A percentile compares a stretch with the other conserved stretches of the same genome.
These are phyloP conservation scores for Eupithecia subfuscata DNA, from an alignment of 2,888 invertebrate species.

Conservation along the genomic window DNA sequence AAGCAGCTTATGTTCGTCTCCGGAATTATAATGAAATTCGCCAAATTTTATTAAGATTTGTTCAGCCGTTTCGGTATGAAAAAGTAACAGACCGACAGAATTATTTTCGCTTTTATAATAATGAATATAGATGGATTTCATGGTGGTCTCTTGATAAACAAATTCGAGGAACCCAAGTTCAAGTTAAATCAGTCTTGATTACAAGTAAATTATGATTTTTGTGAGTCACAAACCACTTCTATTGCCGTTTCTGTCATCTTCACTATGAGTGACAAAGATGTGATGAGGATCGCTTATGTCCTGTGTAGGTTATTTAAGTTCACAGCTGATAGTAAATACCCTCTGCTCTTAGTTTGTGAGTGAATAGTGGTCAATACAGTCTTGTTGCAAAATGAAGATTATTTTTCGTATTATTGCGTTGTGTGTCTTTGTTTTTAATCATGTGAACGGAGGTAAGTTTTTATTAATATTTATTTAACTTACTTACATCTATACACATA, in stretches of 20 bases:
- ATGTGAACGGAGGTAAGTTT: constrained; percentile 23
- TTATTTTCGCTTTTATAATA: not conserved
- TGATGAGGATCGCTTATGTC: constrained; percentile 19
- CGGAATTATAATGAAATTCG: too few relatives aligned
- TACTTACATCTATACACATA: too few relatives aligned
- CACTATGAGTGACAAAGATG: constrained; percentile 17
- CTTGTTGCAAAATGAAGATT: constrained; percentile 14
- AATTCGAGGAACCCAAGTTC: not conserved
- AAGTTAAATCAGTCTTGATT: not conserved
- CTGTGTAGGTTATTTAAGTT: constrained; percentile 20
- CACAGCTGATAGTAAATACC: constrained; percentile 8
- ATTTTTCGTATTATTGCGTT: constrained; percentile 7
- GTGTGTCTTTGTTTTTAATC: constrained; percentile 17
- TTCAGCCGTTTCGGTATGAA: too few relatives aligned
- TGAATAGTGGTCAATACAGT: not conserved
- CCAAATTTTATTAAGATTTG: too few relatives aligned
- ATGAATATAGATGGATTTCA: not conserved
- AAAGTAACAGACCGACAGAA: too few relatives aligned
- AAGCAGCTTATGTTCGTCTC: too few relatives aligned
- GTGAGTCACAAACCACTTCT: not conserved
- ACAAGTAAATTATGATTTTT: not conserved
- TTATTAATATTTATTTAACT: not conserved
- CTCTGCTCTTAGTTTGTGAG: constrained; percentile 7
- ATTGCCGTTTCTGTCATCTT: constrained; percentile 7
- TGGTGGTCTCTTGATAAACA: not conserved